phyloP scores from a whole-genome alignment of 2,797 vertebrate species.

The Hydrocynus forskahlii region DNA sequence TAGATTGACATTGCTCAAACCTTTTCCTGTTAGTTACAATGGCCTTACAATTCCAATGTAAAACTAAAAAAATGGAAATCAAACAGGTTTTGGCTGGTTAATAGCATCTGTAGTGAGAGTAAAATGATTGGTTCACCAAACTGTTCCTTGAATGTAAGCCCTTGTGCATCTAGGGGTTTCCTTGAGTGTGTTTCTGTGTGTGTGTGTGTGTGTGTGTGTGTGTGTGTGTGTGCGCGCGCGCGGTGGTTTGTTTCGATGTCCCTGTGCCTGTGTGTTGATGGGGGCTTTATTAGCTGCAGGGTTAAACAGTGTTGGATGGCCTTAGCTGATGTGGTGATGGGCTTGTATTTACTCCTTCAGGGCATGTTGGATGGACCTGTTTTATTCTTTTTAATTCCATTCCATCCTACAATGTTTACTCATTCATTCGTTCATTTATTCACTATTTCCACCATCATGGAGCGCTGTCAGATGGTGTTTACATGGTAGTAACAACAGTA shows the following conservation, averaged over 20 bases:
- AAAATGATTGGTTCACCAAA: not conserved
- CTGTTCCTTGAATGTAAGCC: not conserved
- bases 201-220: constrained; percentile 37
- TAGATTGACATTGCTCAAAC: no score
- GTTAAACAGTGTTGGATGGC: constrained; percentile 20
- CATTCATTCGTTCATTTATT: constrained; percentile 36
- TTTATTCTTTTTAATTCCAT: constrained; percentile 40
- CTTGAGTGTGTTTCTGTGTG: constrained; percentile 22
- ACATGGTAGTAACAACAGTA: not conserved
- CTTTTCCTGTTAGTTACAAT: not conserved
- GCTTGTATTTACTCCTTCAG: constrained; percentile 44
- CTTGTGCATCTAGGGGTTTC: constrained; percentile 14
- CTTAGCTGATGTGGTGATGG: constrained; percentile 63
- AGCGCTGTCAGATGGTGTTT: not conserved
- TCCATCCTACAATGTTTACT: constrained; percentile 14
- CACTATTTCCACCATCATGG: not conserved
- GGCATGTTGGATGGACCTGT: constrained; percentile 24
- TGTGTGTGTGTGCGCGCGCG: constrained; percentile 9
- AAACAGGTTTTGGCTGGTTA: not conserved
- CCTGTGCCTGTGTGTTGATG: constrained; percentile 40
- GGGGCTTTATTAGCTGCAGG: constrained; percentile 28
- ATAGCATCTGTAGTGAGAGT: not conserved
- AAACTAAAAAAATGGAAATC: not conserved
- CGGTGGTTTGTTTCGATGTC: constrained; percentile 30
- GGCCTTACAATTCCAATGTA: not conserved